These are phyloP conservation scores for Mesoclemmys tuberculata DNA, from an alignment of 2,113 vertebrate genomes.

Conservation along the genomic window DNA sequence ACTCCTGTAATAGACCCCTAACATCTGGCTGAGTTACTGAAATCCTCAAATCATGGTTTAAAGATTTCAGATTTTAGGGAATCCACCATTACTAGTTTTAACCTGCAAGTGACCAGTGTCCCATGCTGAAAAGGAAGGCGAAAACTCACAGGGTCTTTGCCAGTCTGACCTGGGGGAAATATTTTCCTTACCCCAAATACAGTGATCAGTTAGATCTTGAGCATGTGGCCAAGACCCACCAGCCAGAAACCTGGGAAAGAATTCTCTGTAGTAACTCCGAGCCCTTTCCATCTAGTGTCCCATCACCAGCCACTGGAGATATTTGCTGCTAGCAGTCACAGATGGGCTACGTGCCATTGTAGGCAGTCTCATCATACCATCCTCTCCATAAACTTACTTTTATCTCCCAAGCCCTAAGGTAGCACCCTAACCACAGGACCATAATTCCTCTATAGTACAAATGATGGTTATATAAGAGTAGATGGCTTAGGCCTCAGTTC, in stretches of 20 bases:
- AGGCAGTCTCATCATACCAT: background rate
- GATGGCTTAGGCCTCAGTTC: accelerated
- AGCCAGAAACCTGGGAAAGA: background rate
- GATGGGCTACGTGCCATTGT: background rate
- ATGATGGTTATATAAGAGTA: background rate
- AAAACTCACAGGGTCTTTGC: background rate
- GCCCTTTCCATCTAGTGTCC: background rate
- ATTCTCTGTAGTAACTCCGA: background rate
- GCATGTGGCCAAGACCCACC: background rate
- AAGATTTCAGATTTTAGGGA: background rate
- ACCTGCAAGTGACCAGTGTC: too few species aligned
- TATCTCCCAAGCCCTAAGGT: background rate
- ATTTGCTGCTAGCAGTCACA: background rate
- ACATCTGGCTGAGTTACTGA: too few species aligned
- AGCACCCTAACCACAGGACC: background rate
- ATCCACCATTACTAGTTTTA: background rate
- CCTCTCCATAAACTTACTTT: background rate
- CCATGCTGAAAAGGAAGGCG: background rate
- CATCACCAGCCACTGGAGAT: background rate
- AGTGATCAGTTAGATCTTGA: background rate
- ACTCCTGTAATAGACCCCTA: too few species aligned
- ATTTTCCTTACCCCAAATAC: background rate
- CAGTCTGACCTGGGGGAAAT: background rate
- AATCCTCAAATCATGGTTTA: too few species aligned
- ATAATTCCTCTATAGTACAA: background rate